phyloP scores from a whole-genome alignment of 2,888 invertebrate genomes.

The Leucozona laternaria region DNA sequence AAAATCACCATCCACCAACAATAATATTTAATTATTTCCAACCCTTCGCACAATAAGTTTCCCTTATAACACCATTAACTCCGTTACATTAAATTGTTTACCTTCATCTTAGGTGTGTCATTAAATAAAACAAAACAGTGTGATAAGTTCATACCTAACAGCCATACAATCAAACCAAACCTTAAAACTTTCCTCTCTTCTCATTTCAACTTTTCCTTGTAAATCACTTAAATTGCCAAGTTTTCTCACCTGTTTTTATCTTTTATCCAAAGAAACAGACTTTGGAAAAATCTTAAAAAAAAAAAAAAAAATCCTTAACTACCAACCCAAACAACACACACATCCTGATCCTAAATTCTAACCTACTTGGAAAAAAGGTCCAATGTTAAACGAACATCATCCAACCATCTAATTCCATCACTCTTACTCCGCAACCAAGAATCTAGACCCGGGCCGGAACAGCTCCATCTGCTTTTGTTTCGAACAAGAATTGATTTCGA shows the following conservation, averaged over 20 bases:
- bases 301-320: constrained; percentile 24
- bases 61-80: background rate
- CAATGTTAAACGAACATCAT: constrained; percentile 71
- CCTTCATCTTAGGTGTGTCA: background rate
- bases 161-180: constrained; percentile 63
- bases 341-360: background rate
- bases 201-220: constrained; percentile 29
- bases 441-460: constrained; percentile 19
- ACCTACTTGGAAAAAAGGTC: constrained; percentile 37
- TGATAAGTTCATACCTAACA: constrained; percentile 61
- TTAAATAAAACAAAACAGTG: constrained; percentile 50
- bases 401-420: constrained; percentile 74
- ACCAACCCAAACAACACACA: constrained; percentile 1
- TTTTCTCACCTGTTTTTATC: constrained; percentile 60
- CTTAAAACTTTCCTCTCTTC: constrained; percentile 48
- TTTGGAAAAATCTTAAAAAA: background rate
- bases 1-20: constrained; percentile 42
- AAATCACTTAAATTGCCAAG: constrained; percentile 68
- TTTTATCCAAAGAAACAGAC: too few relatives aligned
- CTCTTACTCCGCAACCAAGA: constrained; percentile 54
- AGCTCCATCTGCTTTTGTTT: constrained; percentile 32
- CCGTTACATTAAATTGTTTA: background rate
- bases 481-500: constrained; percentile 71
- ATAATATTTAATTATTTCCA: constrained; percentile 11
- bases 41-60: constrained; percentile 13